Evolutionary conservation across 2,888 invertebrate genomes (phyloP).

Genomic region (Brassicogethes aeneus): DNA sequence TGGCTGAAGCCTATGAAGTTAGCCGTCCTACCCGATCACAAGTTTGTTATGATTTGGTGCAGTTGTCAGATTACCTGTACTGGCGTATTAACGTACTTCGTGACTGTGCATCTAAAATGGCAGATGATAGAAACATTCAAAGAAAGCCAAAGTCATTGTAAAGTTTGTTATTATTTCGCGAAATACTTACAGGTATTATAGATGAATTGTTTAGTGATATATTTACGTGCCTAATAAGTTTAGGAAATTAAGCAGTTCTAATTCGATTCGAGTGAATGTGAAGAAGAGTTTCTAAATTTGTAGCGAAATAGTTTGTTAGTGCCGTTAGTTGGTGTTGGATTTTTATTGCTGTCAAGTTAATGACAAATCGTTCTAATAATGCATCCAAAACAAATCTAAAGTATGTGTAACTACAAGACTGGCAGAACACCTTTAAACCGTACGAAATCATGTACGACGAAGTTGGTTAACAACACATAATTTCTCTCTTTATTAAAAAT

Average conservation of each 20-base stretch:
- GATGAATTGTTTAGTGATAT: no score
- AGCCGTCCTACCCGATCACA: neutral
- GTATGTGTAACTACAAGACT: slow-evolving; percentile 28
- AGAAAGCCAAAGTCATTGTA: no score
- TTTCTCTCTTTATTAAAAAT: slow-evolving; percentile 4
- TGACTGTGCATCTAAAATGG: slow-evolving; percentile 4
- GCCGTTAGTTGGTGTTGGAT: no score
- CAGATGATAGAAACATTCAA: slow-evolving; percentile 4
- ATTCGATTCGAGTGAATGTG: no score
- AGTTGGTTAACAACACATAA: slow-evolving; percentile 39
- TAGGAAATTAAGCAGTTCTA: no score
- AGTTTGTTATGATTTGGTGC: neutral
- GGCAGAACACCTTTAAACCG: slow-evolving; percentile 23
- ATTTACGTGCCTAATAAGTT: no score
- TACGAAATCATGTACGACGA: slow-evolving; percentile 40
- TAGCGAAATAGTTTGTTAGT: no score
- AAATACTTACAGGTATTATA: no score
- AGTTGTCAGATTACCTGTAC: neutral
- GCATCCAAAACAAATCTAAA: slow-evolving; percentile 18
- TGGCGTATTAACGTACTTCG: neutral
- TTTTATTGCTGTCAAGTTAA: slow-evolving; percentile 15
- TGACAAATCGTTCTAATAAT: slow-evolving; percentile 10
- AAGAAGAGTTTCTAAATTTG: no score
- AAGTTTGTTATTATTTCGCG: no score
- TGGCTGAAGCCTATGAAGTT: neutral